These are phyloP conservation scores for Agelaius tricolor DNA, from an alignment of 2,113 vertebrate genomes.

Conservation along the genomic window DNA sequence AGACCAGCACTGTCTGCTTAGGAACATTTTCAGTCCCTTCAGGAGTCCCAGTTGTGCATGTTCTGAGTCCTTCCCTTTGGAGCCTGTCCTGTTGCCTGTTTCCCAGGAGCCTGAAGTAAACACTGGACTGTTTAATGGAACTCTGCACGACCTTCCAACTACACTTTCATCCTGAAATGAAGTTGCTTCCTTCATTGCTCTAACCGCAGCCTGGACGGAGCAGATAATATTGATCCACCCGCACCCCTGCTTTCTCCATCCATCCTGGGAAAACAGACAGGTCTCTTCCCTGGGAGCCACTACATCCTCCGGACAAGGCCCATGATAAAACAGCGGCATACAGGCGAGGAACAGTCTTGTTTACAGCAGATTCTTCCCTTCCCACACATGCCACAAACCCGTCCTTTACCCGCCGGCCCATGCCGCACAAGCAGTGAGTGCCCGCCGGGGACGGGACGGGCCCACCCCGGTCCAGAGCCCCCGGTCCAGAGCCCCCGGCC, in stretches of 20 bases:
- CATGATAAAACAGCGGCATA: rapidly evolving
- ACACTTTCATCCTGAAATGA: background rate
- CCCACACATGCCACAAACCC: rapidly evolving
- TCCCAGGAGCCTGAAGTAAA: background rate
- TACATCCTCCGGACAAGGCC: background rate
- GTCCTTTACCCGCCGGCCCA: rapidly evolving
- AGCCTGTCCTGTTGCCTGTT: background rate
- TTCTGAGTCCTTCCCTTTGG: background rate
- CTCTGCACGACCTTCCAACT: background rate
- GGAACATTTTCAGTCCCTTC: background rate
- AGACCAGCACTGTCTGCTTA: background rate
- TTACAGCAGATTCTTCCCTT: background rate
- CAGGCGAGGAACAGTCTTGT: background rate
- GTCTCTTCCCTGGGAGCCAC: background rate
- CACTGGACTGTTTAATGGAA: background rate
- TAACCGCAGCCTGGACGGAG: background rate
- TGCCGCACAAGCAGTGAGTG: rapidly evolving
- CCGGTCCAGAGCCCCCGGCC: background rate
- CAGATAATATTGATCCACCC: background rate
- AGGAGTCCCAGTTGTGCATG: rapidly evolving
- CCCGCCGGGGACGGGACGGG: background rate
- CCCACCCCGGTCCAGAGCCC: background rate
- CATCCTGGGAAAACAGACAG: rapidly evolving
- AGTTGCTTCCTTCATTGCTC: background rate
- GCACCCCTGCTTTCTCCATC: background rate